Evolutionary conservation across 92 coral and sea anemone genomes (phyloP).

Genomic region (Pocillopora meandrina): DNA sequence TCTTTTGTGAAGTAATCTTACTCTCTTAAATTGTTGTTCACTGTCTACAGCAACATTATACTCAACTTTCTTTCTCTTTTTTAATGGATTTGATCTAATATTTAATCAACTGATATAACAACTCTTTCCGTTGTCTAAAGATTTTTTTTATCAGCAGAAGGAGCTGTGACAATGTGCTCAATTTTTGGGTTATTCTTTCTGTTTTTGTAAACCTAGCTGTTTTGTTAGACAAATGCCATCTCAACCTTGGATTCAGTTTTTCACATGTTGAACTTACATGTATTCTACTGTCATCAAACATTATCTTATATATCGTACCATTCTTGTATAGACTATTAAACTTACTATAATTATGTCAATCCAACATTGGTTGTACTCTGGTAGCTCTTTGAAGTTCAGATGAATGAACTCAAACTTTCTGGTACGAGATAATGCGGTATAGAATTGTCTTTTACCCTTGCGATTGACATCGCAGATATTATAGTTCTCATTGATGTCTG

Average conservation of each 20-base stretch:
- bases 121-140: slow-evolving; percentile 34
- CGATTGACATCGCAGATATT: not conserved
- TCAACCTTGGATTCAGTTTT: slow-evolving; percentile 13
- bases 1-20: slow-evolving; percentile 24
- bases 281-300: not conserved
- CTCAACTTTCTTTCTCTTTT: slow-evolving; percentile 6
- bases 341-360: not conserved
- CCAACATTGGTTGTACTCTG: slow-evolving; percentile 3
- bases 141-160: slow-evolving; percentile 41
- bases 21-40: slow-evolving; percentile 8
- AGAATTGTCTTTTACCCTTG: slow-evolving; percentile 49
- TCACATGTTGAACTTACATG: slow-evolving; percentile 52
- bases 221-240: slow-evolving; percentile 19
- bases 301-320: slow-evolving; percentile 7
- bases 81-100: slow-evolving; percentile 23
- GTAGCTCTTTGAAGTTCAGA: not conserved
- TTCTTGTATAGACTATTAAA: slow-evolving; percentile 11
- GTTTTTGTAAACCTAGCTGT: too few species aligned
- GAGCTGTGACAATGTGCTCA: slow-evolving; percentile 26
- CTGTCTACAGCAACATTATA: slow-evolving; percentile 34
- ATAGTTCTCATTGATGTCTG: not conserved
- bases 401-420: slow-evolving; percentile 30
- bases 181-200: slow-evolving; percentile 26
- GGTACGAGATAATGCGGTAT: slow-evolving; percentile 31
- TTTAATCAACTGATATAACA: slow-evolving; percentile 32